Evolutionary conservation across 1,140 invertebrate species (phyloP), one percentile per base, ranked within the genome.

Genomic region (Plutomurus gul): DNA sequence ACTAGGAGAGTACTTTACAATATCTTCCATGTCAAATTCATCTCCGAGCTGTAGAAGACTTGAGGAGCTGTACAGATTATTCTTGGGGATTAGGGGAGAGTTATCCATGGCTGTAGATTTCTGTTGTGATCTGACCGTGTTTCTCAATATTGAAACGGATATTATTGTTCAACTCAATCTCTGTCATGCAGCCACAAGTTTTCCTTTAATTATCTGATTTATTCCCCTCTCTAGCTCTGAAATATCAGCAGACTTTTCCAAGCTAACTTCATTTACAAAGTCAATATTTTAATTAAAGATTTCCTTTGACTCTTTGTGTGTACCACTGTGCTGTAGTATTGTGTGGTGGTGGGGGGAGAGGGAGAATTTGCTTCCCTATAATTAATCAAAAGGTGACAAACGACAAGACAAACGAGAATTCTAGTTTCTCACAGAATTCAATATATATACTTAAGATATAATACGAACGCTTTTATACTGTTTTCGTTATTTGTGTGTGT

Each of bases 311-410:
- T n/a, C n/a, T n/a, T n/a, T n/a, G n/a, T n/a, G n/a, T n/a, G n/a
- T n/a, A n/a, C n/a, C n/a, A n/a, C n/a, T n/a, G n/a, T n/a, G n/a
- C n/a, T n/a, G n/a, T n/a, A n/a, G n/a, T n/a, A n/a, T n/a, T n/a
- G n/a, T n/a, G n/a, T n/a, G n/a, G n/a, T n/a, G n/a, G n/a, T 33
- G 16, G 11, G 1, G 16, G 11, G 0, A 60, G 51, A 56, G 25
- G 56, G 56, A 30, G 36, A 65, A n/a, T n/a, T n/a, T n/a, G 27
- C 16, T 16, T 1, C 11, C 16, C 16, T 65, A 33, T 65, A 65
- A 65, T 65, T 65, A 65, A 65, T 65, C 56, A 65, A 36, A 65
- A 65, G 56, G 56, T 65, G 56, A 65, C 56, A 65, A 65, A 65
- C 36, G 56, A 36, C 22, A 33, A 65, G 56, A 65, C 56, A 65